A percentile compares a stretch with the other conserved stretches of the same genome.
These are phyloP conservation scores for Spodoptera litura DNA, from an alignment of 1,140 invertebrate genomes.

Conservation along the genomic window DNA sequence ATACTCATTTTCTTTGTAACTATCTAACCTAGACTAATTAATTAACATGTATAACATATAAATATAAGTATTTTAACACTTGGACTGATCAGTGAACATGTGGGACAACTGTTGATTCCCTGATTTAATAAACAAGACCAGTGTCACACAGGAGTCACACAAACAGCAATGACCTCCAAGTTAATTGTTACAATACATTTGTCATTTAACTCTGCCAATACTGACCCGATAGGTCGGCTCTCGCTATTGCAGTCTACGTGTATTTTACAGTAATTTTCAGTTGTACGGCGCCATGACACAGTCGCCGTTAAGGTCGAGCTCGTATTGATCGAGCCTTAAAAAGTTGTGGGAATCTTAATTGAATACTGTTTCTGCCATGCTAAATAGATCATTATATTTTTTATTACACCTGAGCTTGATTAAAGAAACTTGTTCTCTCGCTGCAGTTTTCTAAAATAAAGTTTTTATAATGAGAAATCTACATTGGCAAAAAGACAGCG, in stretches of 20 bases:
- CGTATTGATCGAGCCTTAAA: conserved; percentile 23
- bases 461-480: conserved; percentile 40
- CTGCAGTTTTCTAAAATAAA: conserved; percentile 22
- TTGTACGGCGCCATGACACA: not conserved
- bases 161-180: conserved; percentile 24
- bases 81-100: too few relatives aligned
- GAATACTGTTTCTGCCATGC: conserved; percentile 13
- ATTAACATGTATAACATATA: too few relatives aligned
- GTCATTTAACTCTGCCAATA: conserved; percentile 8
- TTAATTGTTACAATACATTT: conserved; percentile 34
- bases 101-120: not conserved
- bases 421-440: not conserved
- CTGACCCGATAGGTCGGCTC: not conserved
- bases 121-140: conserved; percentile 8
- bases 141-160: not conserved
- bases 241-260: not conserved
- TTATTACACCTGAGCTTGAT: not conserved
- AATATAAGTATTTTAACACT: too few relatives aligned
- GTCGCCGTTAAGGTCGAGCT: conserved; percentile 12
- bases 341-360: conserved; percentile 32
- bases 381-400: conserved; percentile 22
- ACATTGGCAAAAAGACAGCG: not conserved
- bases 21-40: too few relatives aligned
- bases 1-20: too few relatives aligned
- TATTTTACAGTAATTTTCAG: not conserved